Evolutionary conservation across 1,140 invertebrate genomes (phyloP).

Genomic region (Gryon sp.): DNA sequence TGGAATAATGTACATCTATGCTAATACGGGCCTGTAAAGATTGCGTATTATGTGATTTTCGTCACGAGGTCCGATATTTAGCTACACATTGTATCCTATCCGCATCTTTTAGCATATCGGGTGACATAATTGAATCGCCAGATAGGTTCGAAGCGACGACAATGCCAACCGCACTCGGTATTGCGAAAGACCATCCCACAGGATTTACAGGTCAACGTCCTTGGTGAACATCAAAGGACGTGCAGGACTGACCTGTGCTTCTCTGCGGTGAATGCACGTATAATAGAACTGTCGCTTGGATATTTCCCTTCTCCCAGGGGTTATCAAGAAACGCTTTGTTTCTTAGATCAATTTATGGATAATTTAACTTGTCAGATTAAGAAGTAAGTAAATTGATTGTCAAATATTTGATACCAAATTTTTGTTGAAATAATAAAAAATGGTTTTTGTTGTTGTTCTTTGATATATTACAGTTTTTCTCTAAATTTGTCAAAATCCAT

Average conservation of each 20-base stretch:
- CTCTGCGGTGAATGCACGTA: constrained; percentile 41
- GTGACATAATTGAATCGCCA: constrained; percentile 63
- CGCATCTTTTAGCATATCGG: constrained; percentile 57
- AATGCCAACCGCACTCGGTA: constrained; percentile 48
- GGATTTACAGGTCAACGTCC: constrained; percentile 47
- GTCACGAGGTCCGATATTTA: constrained; percentile 22
- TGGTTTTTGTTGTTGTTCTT: too few species aligned
- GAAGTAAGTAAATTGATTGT: constrained; percentile 31
- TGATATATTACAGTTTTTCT: too few species aligned
- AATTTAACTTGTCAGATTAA: constrained; percentile 23
- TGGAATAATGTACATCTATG: constrained; percentile 46
- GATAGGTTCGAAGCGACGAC: constrained; percentile 45
- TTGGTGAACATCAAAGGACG: constrained; percentile 56
- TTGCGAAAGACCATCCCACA: constrained; percentile 47
- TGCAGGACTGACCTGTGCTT: constrained; percentile 43
- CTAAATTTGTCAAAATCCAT: too few species aligned
- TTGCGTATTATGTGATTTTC: constrained; percentile 33
- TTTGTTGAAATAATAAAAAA: too few species aligned
- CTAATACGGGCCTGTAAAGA: constrained; percentile 12
- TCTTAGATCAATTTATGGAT: constrained; percentile 56
- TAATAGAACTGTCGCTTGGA: constrained; percentile 55
- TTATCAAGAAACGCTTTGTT: constrained; percentile 50
- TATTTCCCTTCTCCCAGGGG: constrained; percentile 33
- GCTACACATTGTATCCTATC: constrained; percentile 49
- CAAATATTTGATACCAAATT: too few species aligned